Evolutionary conservation across 2,888 invertebrate genomes (phyloP).

Genomic region (Sesia bembeciformis): DNA sequence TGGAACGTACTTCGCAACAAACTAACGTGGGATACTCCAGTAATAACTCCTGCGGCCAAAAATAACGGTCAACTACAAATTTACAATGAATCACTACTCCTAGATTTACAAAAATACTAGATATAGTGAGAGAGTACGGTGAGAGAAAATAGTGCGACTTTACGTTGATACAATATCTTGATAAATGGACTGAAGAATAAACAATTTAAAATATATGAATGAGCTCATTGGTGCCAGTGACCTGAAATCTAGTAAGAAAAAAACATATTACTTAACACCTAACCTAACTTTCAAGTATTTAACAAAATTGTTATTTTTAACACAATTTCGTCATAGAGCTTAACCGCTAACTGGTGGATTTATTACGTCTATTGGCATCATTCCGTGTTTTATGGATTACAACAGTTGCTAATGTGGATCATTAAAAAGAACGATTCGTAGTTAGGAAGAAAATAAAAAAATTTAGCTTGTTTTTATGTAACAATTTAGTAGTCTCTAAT

Average conservation of each 20-base stretch:
- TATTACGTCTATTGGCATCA: constrained; percentile 36
- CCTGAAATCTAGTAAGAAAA: too few species aligned
- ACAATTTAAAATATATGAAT: too few species aligned
- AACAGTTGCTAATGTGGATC: constrained; percentile 26
- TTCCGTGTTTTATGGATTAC: constrained; percentile 26
- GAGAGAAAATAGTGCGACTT: not conserved
- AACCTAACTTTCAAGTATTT: too few species aligned
- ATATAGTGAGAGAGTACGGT: not conserved
- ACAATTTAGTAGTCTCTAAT: too few species aligned
- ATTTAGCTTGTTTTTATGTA: not conserved
- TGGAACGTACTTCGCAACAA: constrained; percentile 30
- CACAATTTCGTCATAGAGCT: constrained; percentile 32
- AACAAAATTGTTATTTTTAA: constrained; percentile 27
- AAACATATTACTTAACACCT: too few species aligned
- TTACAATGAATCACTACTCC: not conserved
- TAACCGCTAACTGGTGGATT: constrained; percentile 25
- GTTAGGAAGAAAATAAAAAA: not conserved
- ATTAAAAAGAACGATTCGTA: constrained; percentile 3
- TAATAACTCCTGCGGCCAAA: constrained; percentile 24
- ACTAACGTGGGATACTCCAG: constrained; percentile 27
- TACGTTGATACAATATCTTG: too few species aligned
- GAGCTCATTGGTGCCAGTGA: too few species aligned
- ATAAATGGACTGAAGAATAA: too few species aligned
- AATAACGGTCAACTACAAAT: constrained; percentile 16
- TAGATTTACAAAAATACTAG: not conserved